Base-by-base conservation (phyloP, 2,113 vertebrate species). In the Tauraco erythrolophus region DNA sequence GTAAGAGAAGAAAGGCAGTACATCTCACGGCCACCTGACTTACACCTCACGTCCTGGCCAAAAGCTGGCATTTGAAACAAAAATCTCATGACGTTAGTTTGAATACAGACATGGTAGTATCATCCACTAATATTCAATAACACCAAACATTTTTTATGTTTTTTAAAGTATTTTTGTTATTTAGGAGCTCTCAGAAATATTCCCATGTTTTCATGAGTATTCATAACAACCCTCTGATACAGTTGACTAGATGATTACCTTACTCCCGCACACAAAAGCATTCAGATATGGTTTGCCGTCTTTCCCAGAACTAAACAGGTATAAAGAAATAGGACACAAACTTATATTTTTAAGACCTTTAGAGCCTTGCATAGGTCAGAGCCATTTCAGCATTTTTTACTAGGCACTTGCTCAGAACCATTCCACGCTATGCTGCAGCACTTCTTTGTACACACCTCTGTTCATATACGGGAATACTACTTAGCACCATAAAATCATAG, bases 31-130 rank as follows among this genome's bases (percentile, higher is more conserved):
- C 21, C 2, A 0, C 16, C 16, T 68, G 14, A 41, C 27, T 45
- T 22, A 35, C 2, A 35, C 9, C 14, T 82, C 46, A 75, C 0
- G 0, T 2, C 3, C 37, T 15, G 7, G 50, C 56, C 41, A 75
- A 65, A 81, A 71, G 76, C 12, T 58, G 56, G 25, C 2, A 77
- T 57, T 60, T 56, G 9, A 56, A 86, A 37, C 16, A 88, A 78
- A 88, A 75, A 70, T 4, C 14, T 70, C 25, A 1, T 45, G 77
- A 45, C n/a, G 48, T n/a, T 27, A 74, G 10, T 17, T 50, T 91
- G 54, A 75, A 70, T 46, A 71, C 15, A 60, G 14, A 33, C 8
- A 11, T 0, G 0, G 22, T n/a, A 69, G 14, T 24, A 88, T 39
- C 22, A 53, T 41, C 25, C 31, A 70, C 19, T 54, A 58, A 17